Evolutionary conservation across 2,888 invertebrate genomes (phyloP), one percentile per base, ranked within the genome.

Genomic region (Drosophila cyrtoloma): DNA sequence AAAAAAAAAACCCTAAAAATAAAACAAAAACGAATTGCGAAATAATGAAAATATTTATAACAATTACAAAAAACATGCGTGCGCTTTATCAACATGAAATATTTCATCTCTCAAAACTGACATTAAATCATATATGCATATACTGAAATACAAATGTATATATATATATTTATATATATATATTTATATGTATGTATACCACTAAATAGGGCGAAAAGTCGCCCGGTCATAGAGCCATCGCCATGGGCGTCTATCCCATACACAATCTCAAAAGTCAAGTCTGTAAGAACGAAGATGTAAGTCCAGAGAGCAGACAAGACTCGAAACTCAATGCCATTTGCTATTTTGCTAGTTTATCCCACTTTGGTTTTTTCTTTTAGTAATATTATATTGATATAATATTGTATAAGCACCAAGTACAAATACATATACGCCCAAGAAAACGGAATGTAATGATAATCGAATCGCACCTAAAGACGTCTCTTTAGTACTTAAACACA

Each of bases 211-310:
- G 98, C 94, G 96, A 97, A 93, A 97, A 97, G 94, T 97, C 98
- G 94, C 98, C 98, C 94, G 97, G 97, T 95, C 97, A 97, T 94
- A 96, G 97, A 94, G 96, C 96, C 94, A 96, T 97, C 92, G 97
- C 97, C 92, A 97, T 97, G 97, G 98, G 98, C 93, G 96, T 97
- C 94, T 98, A 96, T 95, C 97, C 97, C 93, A 96, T 97, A 94
- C 97, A 97, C 95, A 96, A 96, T 94, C 95, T 98, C 95, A 96
- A 96, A 95, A 97, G 97, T 94, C 96, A 96, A 95, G 97, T 97
- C 94, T 96, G 97, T 94, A 96, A 96, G 94, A 96, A 96, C 94
- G 96, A 97, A 94, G 97, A 97, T 95, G 98, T 98, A 97, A 98
- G 97, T 96, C 68, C 76, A 63, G 71, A 65, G 71, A 76, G 76